Base-by-base conservation (phyloP, 2,113 vertebrate genomes). In the Hystrix brachyura region DNA sequence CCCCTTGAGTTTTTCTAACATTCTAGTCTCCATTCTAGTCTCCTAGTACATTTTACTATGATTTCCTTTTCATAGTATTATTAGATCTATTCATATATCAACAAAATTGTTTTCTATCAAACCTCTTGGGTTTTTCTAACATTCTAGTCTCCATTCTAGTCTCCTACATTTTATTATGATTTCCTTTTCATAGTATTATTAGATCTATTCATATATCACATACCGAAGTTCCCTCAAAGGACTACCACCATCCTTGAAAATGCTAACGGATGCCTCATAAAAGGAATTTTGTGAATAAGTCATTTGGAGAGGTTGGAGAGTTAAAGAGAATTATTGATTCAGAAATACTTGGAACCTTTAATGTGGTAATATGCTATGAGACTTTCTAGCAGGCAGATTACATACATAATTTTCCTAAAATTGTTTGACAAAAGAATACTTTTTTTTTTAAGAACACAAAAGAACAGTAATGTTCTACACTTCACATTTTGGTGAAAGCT, bases 351-450 rank as follows among this genome's bases (percentile, higher is more conserved):
- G 29, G 34, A 89, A 60, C 0, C 48, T 81, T 88, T 91, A 43
- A 76, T 69, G 85, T 80, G 23, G 81, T 93, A 71, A 78, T 43
- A 23, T 88, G 18, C 48, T 62, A 4, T 85, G 19, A 48, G 27
- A 12, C 15, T 84, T 60, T 51, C 87, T 0, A 76, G 38, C n/a
- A 90, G 11, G 74, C 62, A 46, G 17, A 59, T 67, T 17, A 23
- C 46, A 55, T 92, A 87, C 9, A 17, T 34, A 67, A 19, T 65
- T 85, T 88, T 32, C 29, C 34, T 38, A 19, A 46, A 96, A 85
- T 94, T 88, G 91, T 81, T 82, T 81, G 32, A 79, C 34, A 78
- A 29, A 87, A 91, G 67, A 82, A 67, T 27, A 15, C 12, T 59
- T 46, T 95, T 60, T 88, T 55, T 90, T 38, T 38, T 38, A 38